A percentile compares a stretch with the other conserved stretches of the same genome.
Conservation (phyloP, 1,140 invertebrate species). For the Pachypeltis micranthus region DNA sequence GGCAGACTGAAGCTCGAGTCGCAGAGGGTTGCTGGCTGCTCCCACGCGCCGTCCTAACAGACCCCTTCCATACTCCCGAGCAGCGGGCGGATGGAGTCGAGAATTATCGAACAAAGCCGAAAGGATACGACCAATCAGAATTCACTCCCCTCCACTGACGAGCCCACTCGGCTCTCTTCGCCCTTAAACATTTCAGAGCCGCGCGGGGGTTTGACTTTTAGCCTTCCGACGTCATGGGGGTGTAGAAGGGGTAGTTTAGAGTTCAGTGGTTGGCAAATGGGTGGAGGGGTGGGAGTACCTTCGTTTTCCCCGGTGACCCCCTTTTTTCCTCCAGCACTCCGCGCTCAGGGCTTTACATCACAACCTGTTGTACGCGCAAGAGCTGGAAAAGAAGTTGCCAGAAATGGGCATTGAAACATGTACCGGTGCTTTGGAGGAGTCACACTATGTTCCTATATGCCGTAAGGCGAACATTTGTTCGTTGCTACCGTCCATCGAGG, state of each 20-base stretch:
- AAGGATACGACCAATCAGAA: neutral
- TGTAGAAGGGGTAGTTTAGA: no score
- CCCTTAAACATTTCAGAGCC: neutral
- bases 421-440: no score
- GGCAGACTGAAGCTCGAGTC: conserved; percentile 36
- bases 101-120: conserved; percentile 14
- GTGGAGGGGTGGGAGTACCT: no score
- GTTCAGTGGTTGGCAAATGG: no score
- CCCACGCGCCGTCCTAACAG: conserved; percentile 8
- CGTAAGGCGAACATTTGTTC: no score
- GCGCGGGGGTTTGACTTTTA: conserved; percentile 10
- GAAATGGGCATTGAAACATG: no score
- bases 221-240: neutral
- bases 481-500: no score
- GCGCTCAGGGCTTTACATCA: no score
- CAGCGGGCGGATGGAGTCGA: conserved; percentile 12
- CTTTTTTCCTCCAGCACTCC: neutral
- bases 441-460: no score
- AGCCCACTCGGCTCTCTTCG: conserved; percentile 2
- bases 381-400: no score
- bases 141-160: conserved; percentile 12
- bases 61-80: conserved; percentile 12
- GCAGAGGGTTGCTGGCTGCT: conserved; percentile 15
- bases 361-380: no score
- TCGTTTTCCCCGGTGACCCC: neutral